Evolutionary conservation across 2,888 invertebrate species (phyloP), one percentile per base, ranked within the genome.

Genomic region (Nomada flava): DNA sequence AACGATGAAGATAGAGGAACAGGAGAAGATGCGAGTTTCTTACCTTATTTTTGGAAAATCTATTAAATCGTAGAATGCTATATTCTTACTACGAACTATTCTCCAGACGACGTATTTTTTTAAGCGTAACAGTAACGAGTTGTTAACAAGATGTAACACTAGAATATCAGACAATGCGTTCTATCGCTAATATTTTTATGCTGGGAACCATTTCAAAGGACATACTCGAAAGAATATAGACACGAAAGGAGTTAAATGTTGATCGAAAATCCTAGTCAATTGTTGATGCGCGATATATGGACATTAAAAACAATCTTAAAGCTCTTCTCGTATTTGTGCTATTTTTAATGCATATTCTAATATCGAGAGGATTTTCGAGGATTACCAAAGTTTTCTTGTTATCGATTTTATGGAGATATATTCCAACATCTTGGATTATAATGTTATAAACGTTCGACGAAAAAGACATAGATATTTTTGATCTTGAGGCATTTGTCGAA

Each of bases 351-450:
- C 50, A 47, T 59, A 13, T 52, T 63, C 42, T 2, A 44, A 60
- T 73, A 57, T 29, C 9, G 13, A 50, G 13, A 52, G 18, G 23
- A 47, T 60, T n/a, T 15, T 62, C n/a, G 36, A 44, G 29, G 69
- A 62, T 18, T 57, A 47, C 63, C 42, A 26, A 53, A 57, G 11
- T 26, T 60, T 60, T 65, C 64, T 76, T 65, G 73, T 76, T 59
- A 52, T 65, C 52, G 26, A 72, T 59, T 26, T 65, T 73, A 73
- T 20, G 57, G 15, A 76, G 42, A 72, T 64, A 47, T 71, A 64
- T 76, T 64, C 57, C 42, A 72, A 42, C 57, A 36, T 53, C 29
- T 57, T 71, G 18, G 26, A 44, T 15, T 29, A 11, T 71, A 29
- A 53, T 36, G 36, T 36, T 59, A 36, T 72, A 52, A n/a, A 64